Percentiles rank a stretch among this genome's conserved stretches.
Conservation (phyloP, 2,888 invertebrate species). For the Rhamnusium bicolor region DNA sequence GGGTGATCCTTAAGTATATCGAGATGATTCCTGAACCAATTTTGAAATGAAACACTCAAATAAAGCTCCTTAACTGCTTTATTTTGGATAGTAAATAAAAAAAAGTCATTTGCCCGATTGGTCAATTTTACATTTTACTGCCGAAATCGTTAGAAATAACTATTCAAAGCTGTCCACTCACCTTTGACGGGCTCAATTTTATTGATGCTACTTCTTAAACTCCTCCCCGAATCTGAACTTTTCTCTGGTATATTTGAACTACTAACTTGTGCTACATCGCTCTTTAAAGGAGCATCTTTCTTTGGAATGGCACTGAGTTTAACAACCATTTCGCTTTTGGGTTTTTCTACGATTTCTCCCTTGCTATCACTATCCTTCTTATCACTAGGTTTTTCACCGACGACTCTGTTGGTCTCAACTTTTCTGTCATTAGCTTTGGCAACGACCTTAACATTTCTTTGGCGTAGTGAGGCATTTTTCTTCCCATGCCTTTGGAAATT, state of each 20-base stretch:
- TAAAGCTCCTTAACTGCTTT: too few relatives aligned
- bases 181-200: constrained; percentile 1
- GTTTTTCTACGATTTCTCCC: background rate
- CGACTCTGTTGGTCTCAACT: constrained; percentile 7
- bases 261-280: background rate
- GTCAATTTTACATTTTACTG: too few relatives aligned
- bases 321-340: background rate
- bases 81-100: too few relatives aligned
- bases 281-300: background rate
- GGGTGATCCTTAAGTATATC: too few relatives aligned
- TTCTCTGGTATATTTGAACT: constrained; percentile 12
- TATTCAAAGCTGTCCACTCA: background rate
- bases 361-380: background rate
- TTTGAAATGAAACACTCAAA: too few relatives aligned
- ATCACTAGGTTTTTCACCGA: background rate
- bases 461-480: constrained; percentile 44
- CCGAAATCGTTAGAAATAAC: too few relatives aligned
- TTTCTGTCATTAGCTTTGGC: background rate
- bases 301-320: background rate
- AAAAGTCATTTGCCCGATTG: too few relatives aligned
- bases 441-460: constrained; percentile 35
- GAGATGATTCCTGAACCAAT: too few relatives aligned
- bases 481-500: constrained; percentile 47
- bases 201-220: constrained; percentile 19
- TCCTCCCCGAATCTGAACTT: constrained; percentile 8